Conservation (phyloP, 2,888 invertebrate species). For the Stenurella melanura region DNA sequence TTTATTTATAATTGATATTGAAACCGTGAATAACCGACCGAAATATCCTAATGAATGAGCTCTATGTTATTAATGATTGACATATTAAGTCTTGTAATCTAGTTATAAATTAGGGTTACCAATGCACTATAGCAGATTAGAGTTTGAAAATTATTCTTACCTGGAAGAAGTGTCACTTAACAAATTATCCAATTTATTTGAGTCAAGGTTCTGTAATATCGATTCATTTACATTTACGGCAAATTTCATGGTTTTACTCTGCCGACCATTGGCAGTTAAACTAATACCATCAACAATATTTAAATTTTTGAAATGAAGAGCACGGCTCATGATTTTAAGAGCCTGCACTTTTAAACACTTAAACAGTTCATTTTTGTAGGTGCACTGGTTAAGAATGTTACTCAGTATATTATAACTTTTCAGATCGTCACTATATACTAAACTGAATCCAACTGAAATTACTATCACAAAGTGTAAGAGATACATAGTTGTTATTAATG, state of each 20-base stretch:
- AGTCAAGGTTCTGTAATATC: slow-evolving; percentile 77
- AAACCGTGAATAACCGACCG: no score
- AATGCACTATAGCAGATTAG: no score
- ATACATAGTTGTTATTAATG: slow-evolving; percentile 9
- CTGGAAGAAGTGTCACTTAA: slow-evolving; percentile 75
- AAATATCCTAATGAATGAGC: no score
- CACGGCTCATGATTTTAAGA: slow-evolving; percentile 80
- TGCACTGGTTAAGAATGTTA: slow-evolving; percentile 79
- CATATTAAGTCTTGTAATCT: no score
- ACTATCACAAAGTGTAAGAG: slow-evolving; percentile 21
- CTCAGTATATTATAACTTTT: slow-evolving; percentile 42
- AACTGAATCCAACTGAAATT: background rate
- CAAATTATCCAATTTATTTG: slow-evolving; percentile 78
- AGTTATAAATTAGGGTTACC: no score
- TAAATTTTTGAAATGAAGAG: slow-evolving; percentile 78
- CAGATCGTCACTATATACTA: slow-evolving; percentile 20
- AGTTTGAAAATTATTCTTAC: slow-evolving; percentile 20
- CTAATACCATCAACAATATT: slow-evolving; percentile 79
- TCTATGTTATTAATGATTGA: no score
- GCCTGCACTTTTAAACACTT: slow-evolving; percentile 85
- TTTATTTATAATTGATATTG: no score
- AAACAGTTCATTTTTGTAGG: slow-evolving; percentile 78
- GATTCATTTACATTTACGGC: slow-evolving; percentile 65
- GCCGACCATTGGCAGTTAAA: slow-evolving; percentile 73
- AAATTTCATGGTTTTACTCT: slow-evolving; percentile 48